These are phyloP conservation scores for Tribolium madens DNA, from an alignment of 1,140 invertebrate genomes.

Conservation along the genomic window DNA sequence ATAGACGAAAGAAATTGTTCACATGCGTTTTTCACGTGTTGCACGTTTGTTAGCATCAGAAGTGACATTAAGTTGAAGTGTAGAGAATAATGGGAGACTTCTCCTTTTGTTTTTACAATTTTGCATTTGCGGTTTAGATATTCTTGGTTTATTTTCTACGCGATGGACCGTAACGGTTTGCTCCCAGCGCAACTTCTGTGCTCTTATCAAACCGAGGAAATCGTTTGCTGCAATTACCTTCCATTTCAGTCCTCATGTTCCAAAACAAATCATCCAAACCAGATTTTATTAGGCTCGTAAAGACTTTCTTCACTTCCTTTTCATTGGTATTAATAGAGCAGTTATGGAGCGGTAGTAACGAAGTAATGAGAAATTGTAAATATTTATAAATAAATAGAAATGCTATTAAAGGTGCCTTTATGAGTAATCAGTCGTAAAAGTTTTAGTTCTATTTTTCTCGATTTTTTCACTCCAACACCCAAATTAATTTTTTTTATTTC, in stretches of 20 bases:
- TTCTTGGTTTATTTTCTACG: background rate
- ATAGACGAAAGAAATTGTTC: constrained; percentile 19
- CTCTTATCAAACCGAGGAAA: constrained; percentile 17
- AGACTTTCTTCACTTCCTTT: background rate
- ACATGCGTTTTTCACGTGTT: constrained; percentile 27
- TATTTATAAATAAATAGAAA: too few relatives aligned
- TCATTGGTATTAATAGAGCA: background rate
- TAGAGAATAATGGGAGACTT: background rate
- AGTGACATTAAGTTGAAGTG: background rate
- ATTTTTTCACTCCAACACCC: too few relatives aligned
- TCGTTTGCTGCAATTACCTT: constrained; percentile 12
- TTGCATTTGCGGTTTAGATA: constrained; percentile 11
- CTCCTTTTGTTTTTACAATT: constrained; percentile 11
- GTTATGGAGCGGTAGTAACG: too few relatives aligned
- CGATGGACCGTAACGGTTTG: constrained; percentile 23
- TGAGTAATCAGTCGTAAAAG: too few relatives aligned
- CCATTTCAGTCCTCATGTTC: background rate
- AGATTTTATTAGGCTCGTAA: background rate
- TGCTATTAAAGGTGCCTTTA: too few relatives aligned
- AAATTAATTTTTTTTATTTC: too few relatives aligned
- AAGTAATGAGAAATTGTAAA: background rate
- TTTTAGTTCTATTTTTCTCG: too few relatives aligned
- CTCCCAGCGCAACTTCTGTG: background rate
- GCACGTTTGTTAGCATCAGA: constrained; percentile 3
- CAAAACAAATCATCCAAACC: background rate